Evolutionary conservation across 1,140 invertebrate species (phyloP).

Genomic region (Penaeus chinensis): DNA sequence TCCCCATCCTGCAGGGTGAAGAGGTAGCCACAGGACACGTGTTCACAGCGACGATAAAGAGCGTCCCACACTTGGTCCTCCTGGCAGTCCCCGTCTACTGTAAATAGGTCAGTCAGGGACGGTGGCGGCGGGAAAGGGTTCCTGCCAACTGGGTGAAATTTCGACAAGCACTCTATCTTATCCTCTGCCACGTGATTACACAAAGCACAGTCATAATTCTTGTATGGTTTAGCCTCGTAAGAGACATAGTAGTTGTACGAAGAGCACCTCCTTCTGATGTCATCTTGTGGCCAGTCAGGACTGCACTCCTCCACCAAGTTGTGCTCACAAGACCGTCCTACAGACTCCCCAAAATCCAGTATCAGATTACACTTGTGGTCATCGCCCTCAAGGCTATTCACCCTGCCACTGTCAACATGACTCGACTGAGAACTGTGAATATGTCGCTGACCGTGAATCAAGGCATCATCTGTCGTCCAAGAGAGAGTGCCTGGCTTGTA

Average conservation of each 20-base stretch:
- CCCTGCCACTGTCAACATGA: too few relatives aligned
- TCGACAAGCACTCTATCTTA: constrained; percentile 36
- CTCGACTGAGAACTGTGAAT: too few relatives aligned
- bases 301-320: constrained; percentile 29
- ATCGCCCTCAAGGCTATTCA: background rate
- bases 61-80: constrained; percentile 56
- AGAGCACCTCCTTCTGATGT: constrained; percentile 14
- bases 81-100: constrained; percentile 35
- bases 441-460: too few relatives aligned
- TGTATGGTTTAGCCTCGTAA: constrained; percentile 12
- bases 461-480: too few relatives aligned
- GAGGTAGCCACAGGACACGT: constrained; percentile 32
- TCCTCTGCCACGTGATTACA: constrained; percentile 41
- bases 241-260: constrained; percentile 47
- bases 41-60: constrained; percentile 35
- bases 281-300: background rate
- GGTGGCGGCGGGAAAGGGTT: background rate
- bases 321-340: constrained; percentile 26
- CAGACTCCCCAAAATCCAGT: background rate
- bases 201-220: constrained; percentile 60
- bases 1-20: constrained; percentile 37
- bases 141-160: background rate
- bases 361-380: constrained; percentile 11
- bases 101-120: constrained; percentile 40
- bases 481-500: constrained; percentile 6